Evolutionary conservation across 2,797 vertebrate species (phyloP).

Genomic region (Cercopithecus hamlyni): DNA sequence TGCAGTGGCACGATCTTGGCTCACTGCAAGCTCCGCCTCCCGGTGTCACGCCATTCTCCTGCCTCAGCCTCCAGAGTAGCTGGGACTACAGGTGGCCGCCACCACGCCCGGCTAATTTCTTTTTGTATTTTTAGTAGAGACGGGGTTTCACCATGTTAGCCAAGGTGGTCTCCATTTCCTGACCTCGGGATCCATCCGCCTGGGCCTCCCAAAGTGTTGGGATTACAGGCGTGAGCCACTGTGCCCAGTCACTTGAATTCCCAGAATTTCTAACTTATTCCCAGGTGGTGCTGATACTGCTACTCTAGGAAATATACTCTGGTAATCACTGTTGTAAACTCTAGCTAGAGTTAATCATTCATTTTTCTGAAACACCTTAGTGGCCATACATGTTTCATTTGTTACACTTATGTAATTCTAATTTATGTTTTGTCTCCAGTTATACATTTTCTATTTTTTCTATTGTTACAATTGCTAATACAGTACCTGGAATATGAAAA

Average conservation of each 20-base stretch:
- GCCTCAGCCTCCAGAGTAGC: no score
- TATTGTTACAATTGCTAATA: neutral
- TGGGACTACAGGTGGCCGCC: fast-evolving
- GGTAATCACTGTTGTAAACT: neutral
- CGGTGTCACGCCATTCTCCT: no score
- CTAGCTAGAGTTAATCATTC: neutral
- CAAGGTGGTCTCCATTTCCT: no score
- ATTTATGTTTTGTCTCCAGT: neutral
- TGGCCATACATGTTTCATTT: neutral
- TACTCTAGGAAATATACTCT: neutral
- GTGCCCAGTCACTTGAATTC: no score
- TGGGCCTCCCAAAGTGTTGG: no score
- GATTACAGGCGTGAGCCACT: no score
- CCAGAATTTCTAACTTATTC: neutral
- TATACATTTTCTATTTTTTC: neutral
- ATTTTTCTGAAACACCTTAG: neutral
- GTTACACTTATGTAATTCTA: neutral
- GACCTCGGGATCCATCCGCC: no score
- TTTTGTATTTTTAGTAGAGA: no score
- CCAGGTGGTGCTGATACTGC: neutral
- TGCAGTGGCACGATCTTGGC: fast-evolving
- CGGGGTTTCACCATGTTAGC: no score
- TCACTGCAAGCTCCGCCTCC: no score
- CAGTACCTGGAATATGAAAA: neutral
- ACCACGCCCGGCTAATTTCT: no score